Evolutionary conservation across 2,888 invertebrate genomes (phyloP).

Genomic region (Phengaris alcon): DNA sequence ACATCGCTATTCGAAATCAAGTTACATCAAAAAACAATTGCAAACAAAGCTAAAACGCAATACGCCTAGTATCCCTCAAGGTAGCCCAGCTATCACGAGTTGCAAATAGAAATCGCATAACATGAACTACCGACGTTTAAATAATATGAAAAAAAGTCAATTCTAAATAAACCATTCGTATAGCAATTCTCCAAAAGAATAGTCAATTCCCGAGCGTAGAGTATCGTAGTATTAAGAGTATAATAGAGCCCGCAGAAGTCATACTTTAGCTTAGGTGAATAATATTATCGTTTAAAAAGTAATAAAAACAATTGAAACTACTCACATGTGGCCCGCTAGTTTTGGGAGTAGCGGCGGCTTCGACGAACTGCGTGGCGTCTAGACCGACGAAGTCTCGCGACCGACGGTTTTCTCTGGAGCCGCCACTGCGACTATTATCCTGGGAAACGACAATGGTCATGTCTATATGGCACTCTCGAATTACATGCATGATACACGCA

Average conservation of each 20-base stretch:
- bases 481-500: neutral
- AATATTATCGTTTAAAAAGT: slow-evolving; percentile 32
- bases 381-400: slow-evolving; percentile 59
- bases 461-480: neutral
- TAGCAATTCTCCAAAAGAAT: slow-evolving; percentile 14
- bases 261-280: slow-evolving; percentile 15
- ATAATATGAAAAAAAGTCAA: neutral
- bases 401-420: slow-evolving; percentile 57
- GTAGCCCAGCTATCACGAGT: neutral
- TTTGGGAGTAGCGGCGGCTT: slow-evolving; percentile 47
- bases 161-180: slow-evolving; percentile 15
- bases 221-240: neutral
- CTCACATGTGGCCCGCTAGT: slow-evolving; percentile 52
- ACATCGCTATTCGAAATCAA: too few relatives aligned
- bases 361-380: slow-evolving; percentile 48
- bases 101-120: slow-evolving; percentile 1
- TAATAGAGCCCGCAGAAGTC: slow-evolving; percentile 7
- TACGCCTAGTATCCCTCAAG: too few relatives aligned
- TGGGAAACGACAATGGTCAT: slow-evolving; percentile 36
- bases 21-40: neutral
- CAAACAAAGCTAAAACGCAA: neutral
- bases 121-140: slow-evolving; percentile 14
- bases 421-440: slow-evolving; percentile 59
- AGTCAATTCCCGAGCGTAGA: neutral
- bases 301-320: slow-evolving; percentile 38